Evolutionary conservation across 2,797 vertebrate genomes (phyloP), one percentile per base, ranked within the genome.

Genomic region (Scolopax bukidnonensis): DNA sequence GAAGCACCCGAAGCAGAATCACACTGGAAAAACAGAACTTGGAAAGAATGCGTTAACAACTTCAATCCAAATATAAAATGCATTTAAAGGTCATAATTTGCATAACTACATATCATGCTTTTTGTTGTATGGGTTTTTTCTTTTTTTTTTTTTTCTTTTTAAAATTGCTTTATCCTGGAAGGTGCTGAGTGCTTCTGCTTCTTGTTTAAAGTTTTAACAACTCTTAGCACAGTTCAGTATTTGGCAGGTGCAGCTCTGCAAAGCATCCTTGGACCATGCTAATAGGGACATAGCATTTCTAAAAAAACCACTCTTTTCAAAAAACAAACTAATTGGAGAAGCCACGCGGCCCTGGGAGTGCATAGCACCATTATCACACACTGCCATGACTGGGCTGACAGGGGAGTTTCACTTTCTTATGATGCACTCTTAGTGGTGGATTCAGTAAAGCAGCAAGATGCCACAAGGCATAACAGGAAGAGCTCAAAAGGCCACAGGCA

Each of bases 61-160:
- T 95, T 93, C 83, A 83, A 90, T 97, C 93, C 91, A 96, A 95
- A 97, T 93, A 97, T 94, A 95, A 97, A 95, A 94, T 92, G 83
- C 78, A 92, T 93, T 87, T 95, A 96, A 95, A 96, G 95, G 95
- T 96, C 87, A 93, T 87, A 87, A 94, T 96, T 96, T 92, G 95
- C 94, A 94, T 97, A 97, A 93, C 92, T 93, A 90, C 84, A 87
- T 92, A 86, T 96, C 92, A 91, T 90, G 79, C 63, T 95, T 95
- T 96, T 84, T 97, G 95, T 97, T 97, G 89, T 83, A 81, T 6
- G 32, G 32, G 56, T 23, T 36, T 11, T 18, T 71, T 48, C 27
- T 50, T 83, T 43, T 20, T 12, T 36, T 9, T 47, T 77, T 53
- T 40, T 45, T n/a, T 50, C 48, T 60, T 78, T 61, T 83, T 38